Evolutionary conservation across 1,140 invertebrate genomes (phyloP), one percentile per base, ranked within the genome.

Genomic region (Zaprionus gabonicus): DNA sequence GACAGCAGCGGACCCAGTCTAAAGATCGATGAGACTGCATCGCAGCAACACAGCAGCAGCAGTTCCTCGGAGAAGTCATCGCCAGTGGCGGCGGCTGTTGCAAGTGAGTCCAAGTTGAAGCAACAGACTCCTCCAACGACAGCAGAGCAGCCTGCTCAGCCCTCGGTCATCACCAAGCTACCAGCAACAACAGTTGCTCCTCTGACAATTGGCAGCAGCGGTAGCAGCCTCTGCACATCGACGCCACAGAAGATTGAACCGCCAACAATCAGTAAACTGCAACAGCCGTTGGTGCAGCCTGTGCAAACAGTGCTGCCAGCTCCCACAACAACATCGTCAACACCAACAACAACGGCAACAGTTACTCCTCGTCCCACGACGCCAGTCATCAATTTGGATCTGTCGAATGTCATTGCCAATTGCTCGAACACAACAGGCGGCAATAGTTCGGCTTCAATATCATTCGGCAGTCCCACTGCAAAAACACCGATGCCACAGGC

Each of bases 1-100:
- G 88, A 92, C 57, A 92, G 88, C 60, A 91, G 91, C 56, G 91
- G 91, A 4, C 91, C 91, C 0, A 91, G 78, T 58, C 73, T 92
- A 0, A 92, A 91, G 81, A 92, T 92, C 25, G 91, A 92, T 57
- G 91, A 92, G 36, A 91, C 91, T 0, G 74, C 36, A 4, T 34
- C 67, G 28, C 71, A 73, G 6, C 82, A 71, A 36, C 75, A 71
- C 28, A 62, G 67, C 23, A 81, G 51, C 23, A 72, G 31, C 38
- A 80, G 77, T 17, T 65, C 55, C 5, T 67, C 55, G 5, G 70
- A 36, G 1, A 77, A 65, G 9, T 70, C 44, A 28, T 66, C 34
- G 1, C 4, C 55, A 2, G 15, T 66, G 0, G 65, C 69, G 15
- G 72, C 44, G 4, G 57, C 59, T 1, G 64, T 17, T 0, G 15